Base-by-base conservation (phyloP, 2,113 vertebrate genomes). In the Ceuthmochares aereus region DNA sequence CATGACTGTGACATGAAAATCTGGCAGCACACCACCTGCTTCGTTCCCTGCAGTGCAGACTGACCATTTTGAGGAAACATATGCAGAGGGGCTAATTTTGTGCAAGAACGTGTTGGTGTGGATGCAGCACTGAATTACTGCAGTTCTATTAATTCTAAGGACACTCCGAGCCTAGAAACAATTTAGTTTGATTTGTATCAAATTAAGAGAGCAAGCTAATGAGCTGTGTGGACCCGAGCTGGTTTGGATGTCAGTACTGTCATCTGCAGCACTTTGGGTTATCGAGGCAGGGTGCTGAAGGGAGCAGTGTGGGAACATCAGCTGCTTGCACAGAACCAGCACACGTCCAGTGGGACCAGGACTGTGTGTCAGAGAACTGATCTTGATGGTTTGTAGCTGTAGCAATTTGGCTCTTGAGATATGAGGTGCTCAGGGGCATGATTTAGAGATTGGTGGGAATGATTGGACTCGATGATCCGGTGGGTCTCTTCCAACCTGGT, bases 141-240 rank as follows among this genome's bases (percentile, higher is more conserved):
- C 75, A 58, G 67, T 45, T 95, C 58, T 73, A 0, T 83, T 90
- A 69, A 62, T 80, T 83, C 90, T 90, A 3, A 76, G 75, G 75
- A 83, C 58, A 93, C 30, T 40, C 67, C 58, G 67, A 85, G 55
- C 79, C 51, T 90, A 45, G 40, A 66, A 95, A 85, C 67, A n/a
- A 62, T 77, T 95, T 92, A 36, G 36, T 49, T 78, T 90, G 82
- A 88, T 94, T 96, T 93, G 72, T 76, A 55, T 62, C 78, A 66
- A 40, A 78, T 74, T 63, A 67, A 84, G 52, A 75, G 89, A 79
- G 26, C 34, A 59, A 82, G 32, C 42, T 90, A 77, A 95, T 73
- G 88, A 93, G 90, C 72, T 90, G 45, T 79, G 63, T 52, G 59
- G 45, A 62, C 63, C n/a, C 40, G 80, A 26, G 63, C 49, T 15